Base-by-base conservation (phyloP, 2,888 invertebrate species). In the Papilio gigon region DNA sequence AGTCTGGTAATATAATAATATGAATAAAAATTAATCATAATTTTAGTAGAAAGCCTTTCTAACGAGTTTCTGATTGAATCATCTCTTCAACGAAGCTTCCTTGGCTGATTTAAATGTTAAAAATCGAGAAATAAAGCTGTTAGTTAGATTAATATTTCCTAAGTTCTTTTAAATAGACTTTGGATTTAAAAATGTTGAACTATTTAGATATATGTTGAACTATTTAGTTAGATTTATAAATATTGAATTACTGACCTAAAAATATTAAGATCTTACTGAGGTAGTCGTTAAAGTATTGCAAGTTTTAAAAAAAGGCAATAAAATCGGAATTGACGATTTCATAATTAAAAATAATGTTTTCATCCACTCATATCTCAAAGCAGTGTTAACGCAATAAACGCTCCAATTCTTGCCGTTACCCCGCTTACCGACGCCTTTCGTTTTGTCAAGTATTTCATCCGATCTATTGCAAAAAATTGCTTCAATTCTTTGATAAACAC, bases 341-440 rank as follows among this genome's bases (percentile, higher is more conserved):
- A 61, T 65, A 67, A 56, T 30, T 53, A 44, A 35, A 61, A 42
- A 53, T 65, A 65, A 68, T 42, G 30, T 67, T 40, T 62, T 62
- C 30, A 63, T 65, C 27, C 56, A 9, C 33, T 62, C 40, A 53
- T 59, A 65, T 50, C 40, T 61, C 20, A 27, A 27, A 47, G 37
- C 35, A 35, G 56, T n/a, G 59, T 9, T 63, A 58, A 58, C 44
- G 63, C 63, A 68, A 68, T 62, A 35, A 68, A 47, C 33, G 62
- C 17, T 33, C 33, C 58, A 63, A 62, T 68, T 68, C 42, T 44
- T 44, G 53, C 62, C 56, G 44, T 56, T 30, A 33, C 17, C 30
- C 20, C 27, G 20, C 27, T 58, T 14, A 27, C 40, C 30, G 17
- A 40, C 27, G 56, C 40, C 42, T 56, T 63, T 42, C 42, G 35